These are phyloP conservation scores for Phengaris alcon DNA, from an alignment of 2,888 invertebrate species.

Conservation along the genomic window DNA sequence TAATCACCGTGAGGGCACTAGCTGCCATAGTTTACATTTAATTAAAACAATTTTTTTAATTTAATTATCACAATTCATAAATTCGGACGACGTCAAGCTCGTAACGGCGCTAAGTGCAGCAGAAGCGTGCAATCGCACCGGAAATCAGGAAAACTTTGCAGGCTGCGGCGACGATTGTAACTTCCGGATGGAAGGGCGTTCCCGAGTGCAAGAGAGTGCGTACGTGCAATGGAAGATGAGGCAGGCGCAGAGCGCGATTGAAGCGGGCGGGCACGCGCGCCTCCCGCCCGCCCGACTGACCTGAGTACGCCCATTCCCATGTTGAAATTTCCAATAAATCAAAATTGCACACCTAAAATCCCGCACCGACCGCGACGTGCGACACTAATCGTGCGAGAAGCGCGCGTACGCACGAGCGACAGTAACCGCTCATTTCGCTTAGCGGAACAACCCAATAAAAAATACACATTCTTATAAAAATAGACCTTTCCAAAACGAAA, in stretches of 20 bases:
- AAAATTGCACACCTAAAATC: conserved; percentile 13
- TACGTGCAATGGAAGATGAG: conserved; percentile 48
- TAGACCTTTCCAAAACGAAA: conserved; percentile 10
- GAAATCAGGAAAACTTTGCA: conserved; percentile 51
- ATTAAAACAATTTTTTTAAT: not conserved
- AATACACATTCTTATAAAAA: conserved; percentile 2
- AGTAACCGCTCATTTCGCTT: not conserved
- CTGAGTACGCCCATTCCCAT: conserved; percentile 40
- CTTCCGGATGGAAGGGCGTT: conserved; percentile 51
- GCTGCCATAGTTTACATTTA: conserved; percentile 19
- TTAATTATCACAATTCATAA: not conserved
- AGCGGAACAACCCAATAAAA: conserved; percentile 31
- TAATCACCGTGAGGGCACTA: conserved; percentile 12
- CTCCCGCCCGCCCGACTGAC: conserved; percentile 56
- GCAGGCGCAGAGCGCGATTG: conserved; percentile 41
- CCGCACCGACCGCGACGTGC: not conserved
- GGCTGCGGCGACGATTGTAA: conserved; percentile 41
- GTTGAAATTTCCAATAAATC: conserved; percentile 28
- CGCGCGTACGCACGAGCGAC: conserved; percentile 45
- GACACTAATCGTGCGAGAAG: conserved; percentile 5
- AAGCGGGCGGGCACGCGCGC: conserved; percentile 50
- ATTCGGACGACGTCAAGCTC: not conserved
- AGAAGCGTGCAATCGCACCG: conserved; percentile 40
- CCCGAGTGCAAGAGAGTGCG: conserved; percentile 49
- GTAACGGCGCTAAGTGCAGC: not conserved